Evolutionary conservation across 92 coral and sea anemone species (phyloP), one percentile per base, ranked within the genome.

Genomic region (Epizoanthus rinbou): DNA sequence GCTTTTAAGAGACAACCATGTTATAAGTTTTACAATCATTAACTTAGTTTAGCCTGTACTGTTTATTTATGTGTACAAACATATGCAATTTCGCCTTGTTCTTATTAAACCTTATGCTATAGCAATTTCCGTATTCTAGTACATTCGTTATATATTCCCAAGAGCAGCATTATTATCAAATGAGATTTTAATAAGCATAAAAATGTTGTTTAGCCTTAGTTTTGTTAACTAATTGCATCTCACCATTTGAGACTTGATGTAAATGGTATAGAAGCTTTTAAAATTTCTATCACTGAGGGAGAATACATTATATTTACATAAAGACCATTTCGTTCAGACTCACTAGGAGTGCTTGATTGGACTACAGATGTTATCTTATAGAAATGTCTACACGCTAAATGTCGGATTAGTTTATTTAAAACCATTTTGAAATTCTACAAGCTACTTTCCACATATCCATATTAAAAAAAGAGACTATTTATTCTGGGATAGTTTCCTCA

Each of bases 221-320:
- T 59, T 59, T 58, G 41, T 37, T 76, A 15, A 31, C 15, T 54
- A 76, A 58, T 33, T 18, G 11, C 45, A 10, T 13, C 60, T 3
- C 62, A 21, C 28, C 23, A 57, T 6, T 67, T 24, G 25, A 37
- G 5, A 10, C 2, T 56, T 56, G 63, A 60, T 62, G 53, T 8
- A 41, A 63, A 59, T 62, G 41, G 57, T 17, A 62, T 62, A 59
- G 82, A 25, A 78, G 24, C 28, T 41, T 68, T n/a, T n/a, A n/a
- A 58, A 35, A 75, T 75, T 69, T 69, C 75, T 37, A 69, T 47
- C 11, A 69, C 31, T 28, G 31, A 28, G 57, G 10, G 47, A 69
- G 45, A 71, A 71, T 28, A 69, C 74, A 43, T 50, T 52, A 17
- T 8, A 75, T 75, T 58, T 75, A 52, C 81, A 75, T 75, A 57